Evolutionary conservation across 2,113 vertebrate genomes (phyloP), one percentile per base, ranked within the genome.

Genomic region (Cyprinus carpio): DNA sequence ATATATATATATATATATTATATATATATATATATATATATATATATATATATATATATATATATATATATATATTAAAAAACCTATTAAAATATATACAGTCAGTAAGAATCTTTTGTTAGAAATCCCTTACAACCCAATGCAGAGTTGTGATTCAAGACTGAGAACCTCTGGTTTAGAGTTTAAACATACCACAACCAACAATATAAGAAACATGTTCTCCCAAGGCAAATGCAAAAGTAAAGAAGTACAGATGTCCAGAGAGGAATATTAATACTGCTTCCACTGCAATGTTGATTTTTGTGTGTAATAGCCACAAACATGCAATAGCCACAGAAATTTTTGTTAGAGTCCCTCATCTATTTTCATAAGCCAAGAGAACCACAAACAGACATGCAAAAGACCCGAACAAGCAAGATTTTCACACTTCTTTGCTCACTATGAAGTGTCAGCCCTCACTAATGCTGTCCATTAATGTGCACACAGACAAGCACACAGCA

Each of bases 261-360:
- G 23, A 56, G 75, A 71, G n/a, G 34, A 64, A 80, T 80, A 37
- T 27, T 80, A 62, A 80, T 64, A 80, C 76, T 60, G 60, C 20
- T 60, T 79, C 23, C 6, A 60, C 54, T 37, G 34, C 7, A 18
- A 7, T 34, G 49, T 23, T 77, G 51, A 23, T 56, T 34, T 77
- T 23, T 77, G 3, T 31, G 25, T 56, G 56, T 11, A 72, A 34
- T 34, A 34, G 34, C 34, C 34, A 34, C 34, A 34, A 8, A 40
- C 49, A 56, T 78, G 18, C 9, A 56, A n/a, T 13, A 78, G 27
- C 75, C 75, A 58, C 51, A 58, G 12, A 56, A 2, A 37, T 0
- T 15, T 74, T 6, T 74, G 34, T 12, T 74, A 25, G 71, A 46
- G 12, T 3, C 31, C 31, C 12, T 60, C 20, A 43, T 60, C 31